phyloP scores from a whole-genome alignment of 2,888 invertebrate species.

The Noctua pronuba region DNA sequence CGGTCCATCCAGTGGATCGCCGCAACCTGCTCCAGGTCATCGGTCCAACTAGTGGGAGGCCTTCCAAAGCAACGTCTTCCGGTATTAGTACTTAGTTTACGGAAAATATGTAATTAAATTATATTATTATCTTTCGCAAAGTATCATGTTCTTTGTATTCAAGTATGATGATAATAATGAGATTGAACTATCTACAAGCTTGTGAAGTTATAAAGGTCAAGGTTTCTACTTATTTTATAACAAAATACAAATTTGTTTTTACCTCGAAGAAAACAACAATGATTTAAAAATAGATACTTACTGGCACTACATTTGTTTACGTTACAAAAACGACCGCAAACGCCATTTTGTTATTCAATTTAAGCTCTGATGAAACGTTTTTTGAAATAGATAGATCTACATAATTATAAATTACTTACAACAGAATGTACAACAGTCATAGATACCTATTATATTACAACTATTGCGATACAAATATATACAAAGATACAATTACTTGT shows the following conservation, averaged over 20 bases:
- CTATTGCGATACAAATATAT: constrained; percentile 29
- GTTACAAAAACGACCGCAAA: background rate
- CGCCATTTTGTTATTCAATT: background rate
- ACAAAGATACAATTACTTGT: constrained; percentile 29
- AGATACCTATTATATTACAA: constrained; percentile 21
- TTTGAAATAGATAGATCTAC: constrained; percentile 6
- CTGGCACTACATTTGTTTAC: background rate
- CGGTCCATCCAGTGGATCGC: too few relatives aligned
- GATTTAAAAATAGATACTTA: background rate
- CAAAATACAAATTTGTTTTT: background rate
- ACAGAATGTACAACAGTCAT: constrained; percentile 36
- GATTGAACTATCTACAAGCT: background rate
- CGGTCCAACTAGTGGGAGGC: too few relatives aligned
- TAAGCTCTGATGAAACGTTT: constrained; percentile 1
- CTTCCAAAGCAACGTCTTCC: too few relatives aligned
- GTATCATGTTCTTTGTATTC: background rate
- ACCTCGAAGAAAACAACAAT: background rate
- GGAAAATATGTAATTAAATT: background rate
- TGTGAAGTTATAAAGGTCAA: background rate
- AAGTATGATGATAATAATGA: background rate
- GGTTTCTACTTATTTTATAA: background rate
- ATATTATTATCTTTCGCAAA: background rate
- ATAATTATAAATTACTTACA: constrained; percentile 24
- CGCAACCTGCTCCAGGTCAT: too few relatives aligned
- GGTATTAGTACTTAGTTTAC: constrained; percentile 8